A percentile compares a stretch with the other conserved stretches of the same genome.
Evolutionary conservation across 2,888 invertebrate species (phyloP).

Genomic region (Esperia sulphurella): DNA sequence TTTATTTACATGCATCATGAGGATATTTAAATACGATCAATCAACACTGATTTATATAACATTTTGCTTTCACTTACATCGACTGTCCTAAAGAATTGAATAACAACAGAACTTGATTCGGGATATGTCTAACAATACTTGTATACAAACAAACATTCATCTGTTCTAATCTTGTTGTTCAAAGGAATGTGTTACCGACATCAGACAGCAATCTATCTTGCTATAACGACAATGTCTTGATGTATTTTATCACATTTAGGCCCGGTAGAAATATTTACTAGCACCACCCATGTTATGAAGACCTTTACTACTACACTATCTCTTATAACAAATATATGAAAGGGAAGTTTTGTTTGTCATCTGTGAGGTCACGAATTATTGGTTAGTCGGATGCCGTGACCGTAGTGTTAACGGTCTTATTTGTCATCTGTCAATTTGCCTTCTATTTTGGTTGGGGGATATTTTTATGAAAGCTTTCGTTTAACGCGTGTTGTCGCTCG

Average conservation of each 20-base stretch:
- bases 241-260: constrained; percentile 75
- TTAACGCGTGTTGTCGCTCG: constrained; percentile 57
- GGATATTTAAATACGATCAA: no score
- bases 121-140: constrained; percentile 28
- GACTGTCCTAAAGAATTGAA: constrained; percentile 33
- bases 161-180: constrained; percentile 53
- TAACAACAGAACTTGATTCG: constrained; percentile 39
- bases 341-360: constrained; percentile 11
- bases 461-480: constrained; percentile 63
- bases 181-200: constrained; percentile 56
- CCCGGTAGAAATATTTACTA: constrained; percentile 68
- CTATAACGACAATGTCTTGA: constrained; percentile 76
- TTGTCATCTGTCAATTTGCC: constrained; percentile 78
- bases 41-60: not conserved
- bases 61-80: constrained; percentile 20
- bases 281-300: constrained; percentile 34
- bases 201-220: constrained; percentile 63
- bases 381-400: constrained; percentile 48
- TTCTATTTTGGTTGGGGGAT: constrained; percentile 70
- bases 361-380: constrained; percentile 31
- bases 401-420: constrained; percentile 72
- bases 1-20: no score
- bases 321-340: constrained; percentile 11
- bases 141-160: constrained; percentile 37
- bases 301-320: constrained; percentile 29